Conservation (phyloP, 2,888 invertebrate genomes). For the Strigamia transsilvanica region DNA sequence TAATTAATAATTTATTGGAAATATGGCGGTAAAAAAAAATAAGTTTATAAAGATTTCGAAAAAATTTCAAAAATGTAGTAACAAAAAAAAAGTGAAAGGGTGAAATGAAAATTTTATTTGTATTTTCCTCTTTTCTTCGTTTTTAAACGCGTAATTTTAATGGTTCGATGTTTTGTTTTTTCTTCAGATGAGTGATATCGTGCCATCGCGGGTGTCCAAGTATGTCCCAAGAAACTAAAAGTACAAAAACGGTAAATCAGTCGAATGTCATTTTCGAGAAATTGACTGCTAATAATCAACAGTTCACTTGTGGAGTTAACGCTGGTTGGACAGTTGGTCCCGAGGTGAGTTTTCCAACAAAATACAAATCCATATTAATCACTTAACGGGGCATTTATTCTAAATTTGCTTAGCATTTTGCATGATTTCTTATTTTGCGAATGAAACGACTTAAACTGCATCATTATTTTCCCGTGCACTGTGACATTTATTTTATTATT, state of each 20-base stretch:
- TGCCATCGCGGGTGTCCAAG: slow-evolving; percentile 41
- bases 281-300: slow-evolving; percentile 28
- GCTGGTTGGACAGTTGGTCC: slow-evolving; percentile 37
- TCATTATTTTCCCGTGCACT: neutral
- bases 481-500: neutral
- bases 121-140: neutral
- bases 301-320: slow-evolving; percentile 13
- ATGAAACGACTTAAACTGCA: neutral
- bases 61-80: too few relatives aligned
- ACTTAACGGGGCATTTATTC: neutral
- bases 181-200: slow-evolving; percentile 24
- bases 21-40: neutral
- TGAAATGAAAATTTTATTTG: too few relatives aligned
- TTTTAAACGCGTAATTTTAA: neutral
- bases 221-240: slow-evolving; percentile 51
- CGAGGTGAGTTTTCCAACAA: slow-evolving; percentile 20
- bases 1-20: too few relatives aligned
- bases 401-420: neutral
- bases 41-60: neutral
- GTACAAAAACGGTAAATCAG: slow-evolving; percentile 23
- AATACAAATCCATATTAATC: neutral
- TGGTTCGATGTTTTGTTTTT: neutral
- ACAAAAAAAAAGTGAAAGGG: too few relatives aligned
- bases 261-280: slow-evolving; percentile 21
- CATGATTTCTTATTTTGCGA: neutral